Evolutionary conservation across 2,797 vertebrate species (phyloP), one percentile per base, ranked within the genome.

Genomic region (Austrolebias charrua): DNA sequence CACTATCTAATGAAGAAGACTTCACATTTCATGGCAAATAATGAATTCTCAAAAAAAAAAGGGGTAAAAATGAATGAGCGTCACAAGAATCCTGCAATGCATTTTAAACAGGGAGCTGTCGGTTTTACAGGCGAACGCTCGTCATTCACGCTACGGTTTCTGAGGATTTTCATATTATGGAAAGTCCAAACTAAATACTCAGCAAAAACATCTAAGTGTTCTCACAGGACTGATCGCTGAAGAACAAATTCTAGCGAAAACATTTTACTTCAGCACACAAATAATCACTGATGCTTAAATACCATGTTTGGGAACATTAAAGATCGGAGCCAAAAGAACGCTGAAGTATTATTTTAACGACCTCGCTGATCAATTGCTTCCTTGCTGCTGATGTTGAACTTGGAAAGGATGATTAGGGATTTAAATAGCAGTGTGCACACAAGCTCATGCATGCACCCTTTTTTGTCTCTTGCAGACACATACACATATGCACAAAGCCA

Each of bases 1-100:
- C 86, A 88, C 73, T 58, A 67, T 80, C 76, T 90, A 88, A 91
- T 88, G 87, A 91, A 89, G 84, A 86, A 83, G 86, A 88, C 84
- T 85, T 89, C 86, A 90, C 80, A 88, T 92, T 91, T 88, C 85
- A 90, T 87, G 81, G 84, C 78, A 90, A 92, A 91, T 89, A 91
- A 91, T 89, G 84, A 90, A 88, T 90, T 91, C 79, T 83, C 72
- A 88, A 86, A 85, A 79, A 87, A 15, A 75, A 83, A 83, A 84
- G 83, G 73, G 8, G 11, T 11, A 11, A 38, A 38, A 38, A 38
- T 9, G 86, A 89, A 91, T 86, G 80, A 89, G 85, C 70, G 77
- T 65, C n/a, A 33, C 73, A 58, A 83, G 70, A 85, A 79, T 80
- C 69, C 62, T 42, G 79, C 57, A 61, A 80, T 47, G 65, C 78